phyloP scores from a whole-genome alignment of 2,888 invertebrate genomes.

The Cosmia trapezina region DNA sequence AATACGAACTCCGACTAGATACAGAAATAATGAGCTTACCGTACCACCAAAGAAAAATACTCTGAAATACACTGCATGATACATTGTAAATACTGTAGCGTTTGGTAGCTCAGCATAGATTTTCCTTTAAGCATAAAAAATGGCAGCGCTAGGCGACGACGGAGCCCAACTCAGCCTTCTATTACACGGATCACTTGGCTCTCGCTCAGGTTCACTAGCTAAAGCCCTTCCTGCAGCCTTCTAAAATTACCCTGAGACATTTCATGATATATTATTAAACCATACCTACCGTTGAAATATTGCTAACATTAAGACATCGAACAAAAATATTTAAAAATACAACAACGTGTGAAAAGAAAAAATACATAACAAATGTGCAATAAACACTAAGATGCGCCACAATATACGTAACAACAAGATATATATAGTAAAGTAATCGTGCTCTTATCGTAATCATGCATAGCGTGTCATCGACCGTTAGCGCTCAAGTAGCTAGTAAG shows the following conservation, averaged over 20 bases:
- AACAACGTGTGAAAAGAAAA: slow-evolving; percentile 61
- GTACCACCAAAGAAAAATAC: slow-evolving; percentile 61
- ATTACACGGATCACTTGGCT: slow-evolving; percentile 87
- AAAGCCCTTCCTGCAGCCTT: slow-evolving; percentile 80
- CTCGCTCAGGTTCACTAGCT: slow-evolving; percentile 80
- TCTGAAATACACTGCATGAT: slow-evolving; percentile 46
- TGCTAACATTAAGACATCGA: slow-evolving; percentile 60
- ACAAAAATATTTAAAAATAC: slow-evolving; percentile 52
- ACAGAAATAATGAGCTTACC: slow-evolving; percentile 69
- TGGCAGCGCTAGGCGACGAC: slow-evolving; percentile 71
- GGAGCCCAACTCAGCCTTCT: slow-evolving; percentile 81
- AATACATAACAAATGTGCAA: slow-evolving; percentile 81
- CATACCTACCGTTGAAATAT: slow-evolving; percentile 63
- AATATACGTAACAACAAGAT: slow-evolving; percentile 77
- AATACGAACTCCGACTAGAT: slow-evolving; percentile 66
- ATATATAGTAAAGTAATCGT: slow-evolving; percentile 81
- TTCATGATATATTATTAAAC: slow-evolving; percentile 71
- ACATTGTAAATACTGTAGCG: slow-evolving; percentile 46
- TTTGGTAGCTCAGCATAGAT: slow-evolving; percentile 56
- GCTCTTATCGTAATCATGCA: slow-evolving; percentile 89
- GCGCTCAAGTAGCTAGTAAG: slow-evolving; percentile 83
- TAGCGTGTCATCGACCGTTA: slow-evolving; percentile 88
- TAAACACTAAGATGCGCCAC: slow-evolving; percentile 83
- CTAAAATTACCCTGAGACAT: slow-evolving; percentile 78
- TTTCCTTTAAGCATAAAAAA: slow-evolving; percentile 71